These are phyloP conservation scores for Agrochola lota DNA, from an alignment of 2,888 invertebrate genomes.

Conservation along the genomic window DNA sequence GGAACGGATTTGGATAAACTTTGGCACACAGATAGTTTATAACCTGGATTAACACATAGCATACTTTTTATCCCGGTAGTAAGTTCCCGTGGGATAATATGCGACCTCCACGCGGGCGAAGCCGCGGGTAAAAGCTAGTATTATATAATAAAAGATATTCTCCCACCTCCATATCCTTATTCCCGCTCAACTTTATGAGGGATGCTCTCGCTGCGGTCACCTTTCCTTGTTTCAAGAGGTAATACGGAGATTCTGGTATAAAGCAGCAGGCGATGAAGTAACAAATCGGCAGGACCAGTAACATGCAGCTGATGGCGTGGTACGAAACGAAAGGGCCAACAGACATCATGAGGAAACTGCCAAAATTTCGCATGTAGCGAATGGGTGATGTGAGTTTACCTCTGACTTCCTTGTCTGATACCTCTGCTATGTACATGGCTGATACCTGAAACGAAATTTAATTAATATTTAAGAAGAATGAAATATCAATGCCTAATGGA, in stretches of 20 bases:
- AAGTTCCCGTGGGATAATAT: too few relatives aligned
- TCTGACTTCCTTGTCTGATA: constrained; percentile 85
- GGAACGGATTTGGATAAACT: too few relatives aligned
- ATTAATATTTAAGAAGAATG: background rate
- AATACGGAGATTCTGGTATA: constrained; percentile 92
- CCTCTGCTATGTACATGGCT: constrained; percentile 84
- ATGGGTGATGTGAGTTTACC: constrained; percentile 78
- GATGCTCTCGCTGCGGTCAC: constrained; percentile 83
- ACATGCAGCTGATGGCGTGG: constrained; percentile 80
- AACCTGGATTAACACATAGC: too few relatives aligned
- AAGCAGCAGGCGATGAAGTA: constrained; percentile 87
- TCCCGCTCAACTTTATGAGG: constrained; percentile 81
- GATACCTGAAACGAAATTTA: constrained; percentile 77
- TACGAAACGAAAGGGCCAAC: constrained; percentile 83
- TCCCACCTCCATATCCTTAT: constrained; percentile 75
- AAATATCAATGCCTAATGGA: background rate
- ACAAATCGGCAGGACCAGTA: constrained; percentile 82
- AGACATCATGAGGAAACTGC: constrained; percentile 81
- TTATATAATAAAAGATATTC: too few relatives aligned
- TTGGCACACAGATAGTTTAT: too few relatives aligned
- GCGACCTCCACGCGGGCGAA: too few relatives aligned
- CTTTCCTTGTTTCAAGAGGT: constrained; percentile 88
- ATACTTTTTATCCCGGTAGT: too few relatives aligned
- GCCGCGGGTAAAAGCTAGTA: too few relatives aligned
- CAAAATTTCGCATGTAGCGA: constrained; percentile 81